Evolutionary conservation across 2,113 vertebrate species (phyloP), one percentile per base, ranked within the genome.

Genomic region (Pseudonaja textilis): DNA sequence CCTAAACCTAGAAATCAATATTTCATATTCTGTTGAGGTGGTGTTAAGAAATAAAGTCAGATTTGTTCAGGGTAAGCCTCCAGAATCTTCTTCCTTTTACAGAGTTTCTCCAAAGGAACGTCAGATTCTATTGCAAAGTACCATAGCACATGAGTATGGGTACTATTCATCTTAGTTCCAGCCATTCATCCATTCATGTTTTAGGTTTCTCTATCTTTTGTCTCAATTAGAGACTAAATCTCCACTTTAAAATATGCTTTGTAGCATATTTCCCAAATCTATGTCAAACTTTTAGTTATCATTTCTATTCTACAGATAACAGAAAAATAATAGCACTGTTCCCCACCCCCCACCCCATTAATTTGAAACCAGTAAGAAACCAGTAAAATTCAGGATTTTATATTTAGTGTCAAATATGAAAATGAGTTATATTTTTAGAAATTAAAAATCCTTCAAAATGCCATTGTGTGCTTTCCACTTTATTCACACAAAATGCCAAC

Each of bases 1-100:
- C 11, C 52, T 92, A 39, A 85, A 92, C 89, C 23, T n/a, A 54
- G 89, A 89, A 92, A 89, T 92, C 59, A 89, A 89, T 42, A 85
- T 57, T 69, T 89, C 39, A 45, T 85, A 56, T 20, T 55, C 42
- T 85, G 39, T 23, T 85, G 88, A 89, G 81, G 87, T 50, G 54
- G 64, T 92, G 39, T 85, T 50, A 85, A 42, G 57, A 92, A 92
- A 92, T 42, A 57, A 29, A 3, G 12, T 85, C 87, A 85, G 88
- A 89, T 45, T 92, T 92, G 18, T 92, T 92, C 69, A 50, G 7
- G 42, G 34, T 42, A 92, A 34, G 69, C 9, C 26, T 59, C 57
- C 34, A 89, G 42, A 89, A 89, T 26, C 56, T 5, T 89, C 55
- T 88, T 74, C 42, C 69, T 89, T 89, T 85, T 34, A 57, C 29